A percentile compares a stretch with the other conserved stretches of the same genome.
Evolutionary conservation across 2,888 invertebrate genomes (phyloP).

Genomic region (Drosophila nr. medialis): DNA sequence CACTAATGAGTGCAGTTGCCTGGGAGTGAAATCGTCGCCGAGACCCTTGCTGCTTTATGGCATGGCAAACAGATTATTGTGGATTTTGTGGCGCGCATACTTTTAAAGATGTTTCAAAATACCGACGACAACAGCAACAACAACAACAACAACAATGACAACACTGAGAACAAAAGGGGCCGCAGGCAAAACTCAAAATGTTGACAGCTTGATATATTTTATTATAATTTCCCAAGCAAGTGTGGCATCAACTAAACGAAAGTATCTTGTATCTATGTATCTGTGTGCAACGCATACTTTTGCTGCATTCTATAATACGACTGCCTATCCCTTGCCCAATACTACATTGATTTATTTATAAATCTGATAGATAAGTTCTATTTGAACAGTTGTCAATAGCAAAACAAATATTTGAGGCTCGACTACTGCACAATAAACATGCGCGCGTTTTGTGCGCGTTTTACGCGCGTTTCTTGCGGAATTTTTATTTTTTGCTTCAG

Average conservation of each 20-base stretch:
- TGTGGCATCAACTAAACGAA: constrained; percentile 37
- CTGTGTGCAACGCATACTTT: constrained; percentile 32
- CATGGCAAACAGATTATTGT: constrained; percentile 71
- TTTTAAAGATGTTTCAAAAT: constrained; percentile 76
- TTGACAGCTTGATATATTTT: constrained; percentile 80
- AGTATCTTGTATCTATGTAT: constrained; percentile 41
- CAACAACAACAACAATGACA: constrained; percentile 35
- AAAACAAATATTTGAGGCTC: constrained; percentile 53
- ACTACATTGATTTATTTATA: constrained; percentile 75
- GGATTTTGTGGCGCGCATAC: constrained; percentile 76
- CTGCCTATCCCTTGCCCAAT: constrained; percentile 22
- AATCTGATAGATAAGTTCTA: constrained; percentile 65
- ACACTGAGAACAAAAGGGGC: constrained; percentile 66
- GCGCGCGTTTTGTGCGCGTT: constrained; percentile 31
- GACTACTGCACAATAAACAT: background rate
- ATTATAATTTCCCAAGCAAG: constrained; percentile 72
- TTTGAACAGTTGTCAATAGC: constrained; percentile 69
- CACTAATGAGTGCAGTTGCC: constrained; percentile 67
- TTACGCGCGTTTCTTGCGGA: constrained; percentile 22
- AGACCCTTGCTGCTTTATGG: constrained; percentile 53
- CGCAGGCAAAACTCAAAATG: constrained; percentile 68
- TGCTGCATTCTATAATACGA: constrained; percentile 46
- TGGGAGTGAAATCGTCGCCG: constrained; percentile 27
- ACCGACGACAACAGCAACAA: constrained; percentile 60
- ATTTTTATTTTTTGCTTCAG: background rate